phyloP scores from a whole-genome alignment of 2,797 vertebrate genomes.

The Leuciscus waleckii region DNA sequence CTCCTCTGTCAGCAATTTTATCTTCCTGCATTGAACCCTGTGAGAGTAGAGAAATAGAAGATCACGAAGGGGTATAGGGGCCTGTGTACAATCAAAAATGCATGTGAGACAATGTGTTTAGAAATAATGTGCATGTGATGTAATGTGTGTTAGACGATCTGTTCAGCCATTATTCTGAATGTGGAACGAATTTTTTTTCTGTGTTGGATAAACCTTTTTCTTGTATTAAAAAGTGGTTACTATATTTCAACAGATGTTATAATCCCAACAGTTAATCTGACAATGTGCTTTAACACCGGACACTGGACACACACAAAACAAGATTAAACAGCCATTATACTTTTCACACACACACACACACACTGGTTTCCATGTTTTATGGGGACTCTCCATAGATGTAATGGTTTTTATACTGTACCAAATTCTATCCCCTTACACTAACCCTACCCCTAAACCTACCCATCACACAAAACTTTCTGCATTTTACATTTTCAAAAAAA shows the following conservation, averaged over 20 bases:
- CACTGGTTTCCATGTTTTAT: neutral
- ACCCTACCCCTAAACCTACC: neutral
- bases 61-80: neutral
- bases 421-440: neutral
- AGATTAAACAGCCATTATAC: neutral
- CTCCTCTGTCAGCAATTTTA: conserved; percentile 31
- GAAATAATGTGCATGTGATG: neutral
- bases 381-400: neutral
- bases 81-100: neutral
- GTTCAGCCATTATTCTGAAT: neutral
- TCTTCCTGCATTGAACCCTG: conserved; percentile 6
- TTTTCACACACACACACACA: neutral
- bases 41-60: neutral
- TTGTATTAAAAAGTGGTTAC: neutral
- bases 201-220: neutral
- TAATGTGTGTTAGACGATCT: neutral
- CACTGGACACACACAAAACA: neutral
- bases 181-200: neutral
- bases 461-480: neutral
- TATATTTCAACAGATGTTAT: conserved; percentile 17
- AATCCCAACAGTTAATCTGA: neutral
- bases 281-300: conserved; percentile 2
- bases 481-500: neutral
- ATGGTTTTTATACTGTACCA: neutral
- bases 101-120: conserved; percentile 20